Conservation (phyloP, 2,797 vertebrate species). For the Erithacus rubecula region DNA sequence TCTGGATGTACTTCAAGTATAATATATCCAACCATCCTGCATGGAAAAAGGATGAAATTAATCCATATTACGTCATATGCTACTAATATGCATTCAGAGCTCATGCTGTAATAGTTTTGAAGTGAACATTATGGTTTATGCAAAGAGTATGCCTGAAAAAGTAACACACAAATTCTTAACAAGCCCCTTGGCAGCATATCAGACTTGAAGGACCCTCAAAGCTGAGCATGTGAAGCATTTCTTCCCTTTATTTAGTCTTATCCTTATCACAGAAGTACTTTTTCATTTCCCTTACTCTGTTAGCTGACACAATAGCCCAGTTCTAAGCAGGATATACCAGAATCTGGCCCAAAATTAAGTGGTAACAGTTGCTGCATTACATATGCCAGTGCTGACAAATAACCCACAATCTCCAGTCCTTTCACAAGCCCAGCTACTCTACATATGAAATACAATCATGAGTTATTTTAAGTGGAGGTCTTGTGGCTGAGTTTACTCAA, state of each 20-base stretch:
- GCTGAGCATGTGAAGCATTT: neutral
- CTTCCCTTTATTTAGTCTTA: neutral
- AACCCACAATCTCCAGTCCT: neutral
- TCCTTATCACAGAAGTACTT: neutral
- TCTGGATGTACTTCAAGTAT: constrained; percentile 3
- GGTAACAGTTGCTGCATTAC: neutral
- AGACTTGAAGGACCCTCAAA: constrained; percentile 48
- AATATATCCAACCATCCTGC: constrained; percentile 30
- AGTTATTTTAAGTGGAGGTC: neutral
- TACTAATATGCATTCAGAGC: constrained; percentile 43
- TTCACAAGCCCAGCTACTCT: neutral
- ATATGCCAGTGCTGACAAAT: neutral
- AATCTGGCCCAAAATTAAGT: neutral
- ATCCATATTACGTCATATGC: constrained; percentile 1
- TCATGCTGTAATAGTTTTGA: constrained; percentile 54
- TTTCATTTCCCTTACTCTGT: neutral
- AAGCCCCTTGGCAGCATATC: constrained; percentile 16
- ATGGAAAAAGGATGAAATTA: constrained; percentile 22
- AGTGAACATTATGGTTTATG: constrained; percentile 30
- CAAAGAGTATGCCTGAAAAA: constrained; percentile 55
- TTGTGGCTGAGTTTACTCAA: neutral
- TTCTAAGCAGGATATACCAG: neutral
- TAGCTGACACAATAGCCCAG: neutral
- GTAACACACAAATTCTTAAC: constrained; percentile 37
- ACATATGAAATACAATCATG: neutral